Base-by-base conservation (phyloP, 37 sponge, comb jelly and placozoan species). In the Tethya wilhelma region DNA sequence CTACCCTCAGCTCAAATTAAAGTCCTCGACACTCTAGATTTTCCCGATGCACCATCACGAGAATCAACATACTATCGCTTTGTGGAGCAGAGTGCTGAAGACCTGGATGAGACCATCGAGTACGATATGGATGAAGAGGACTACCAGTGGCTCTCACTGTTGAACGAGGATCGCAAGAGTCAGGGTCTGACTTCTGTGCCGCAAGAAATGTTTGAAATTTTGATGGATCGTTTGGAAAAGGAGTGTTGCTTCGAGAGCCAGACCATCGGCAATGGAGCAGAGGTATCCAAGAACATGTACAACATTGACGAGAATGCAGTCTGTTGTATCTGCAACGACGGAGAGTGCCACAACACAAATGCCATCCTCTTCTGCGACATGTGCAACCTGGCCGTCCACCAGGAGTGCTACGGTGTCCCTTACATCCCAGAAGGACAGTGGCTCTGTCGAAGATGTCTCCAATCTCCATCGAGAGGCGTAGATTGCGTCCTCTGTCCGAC, bases 81-180 rank as follows among this genome's bases (percentile, higher is more conserved):
- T 37, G 82, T 93, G 12, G 95, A 88, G 72, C 88, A 86, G 70
- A 82, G 91, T 7, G 40, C 69, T 5, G 95, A 94, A 56, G 95
- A 97, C 59, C 63, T 97, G 30, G 97, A 94, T 34, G 90, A 88
- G n/a, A 73, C 81, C 45, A 78, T 98, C 34, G 99, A 98, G 64
- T 98, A 96, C 71, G 99, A 98, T 46, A 96, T 98, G 91, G 99
- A 98, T 78, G 99, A 98, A 59, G 99, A 98, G 49, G 99, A 98
- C 68, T 79, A 83, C 69, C 94, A 89, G 45, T 98, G 99, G 99
- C 90, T 98, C 20, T 83, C 78, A 11, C 82, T 93, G 43, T 80
- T 94, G 36, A 98, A 98, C 56, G 96, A 94, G 72, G 87, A 93
- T 57, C 82, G 99, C 40, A 80, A 89, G 45, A 77, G 39, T 32